A percentile compares a stretch with the other conserved stretches of the same genome.
These are phyloP conservation scores for Hylyphantes graminicola DNA, from an alignment of 1,140 invertebrate genomes.

Conservation along the genomic window DNA sequence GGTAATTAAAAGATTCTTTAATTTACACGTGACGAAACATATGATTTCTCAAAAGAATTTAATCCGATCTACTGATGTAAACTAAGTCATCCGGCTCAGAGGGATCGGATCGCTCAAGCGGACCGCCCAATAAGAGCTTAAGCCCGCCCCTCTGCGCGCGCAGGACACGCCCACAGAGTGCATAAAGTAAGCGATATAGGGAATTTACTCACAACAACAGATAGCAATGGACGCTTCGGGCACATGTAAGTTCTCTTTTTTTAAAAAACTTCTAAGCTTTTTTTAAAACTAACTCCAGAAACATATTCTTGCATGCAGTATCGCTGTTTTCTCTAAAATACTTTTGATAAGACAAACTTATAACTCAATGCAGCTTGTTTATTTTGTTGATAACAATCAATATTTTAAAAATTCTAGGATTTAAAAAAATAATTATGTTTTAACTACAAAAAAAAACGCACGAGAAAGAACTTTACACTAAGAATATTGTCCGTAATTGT, in stretches of 20 bases:
- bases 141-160: conserved; percentile 28
- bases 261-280: too few species aligned
- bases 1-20: conserved; percentile 39
- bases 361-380: too few species aligned
- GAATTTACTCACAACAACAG: neutral
- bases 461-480: too few species aligned
- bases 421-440: too few species aligned
- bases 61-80: conserved; percentile 26
- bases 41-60: conserved; percentile 34
- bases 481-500: too few species aligned
- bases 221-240: conserved; percentile 36
- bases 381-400: too few species aligned
- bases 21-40: conserved; percentile 26
- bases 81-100: neutral
- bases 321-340: too few species aligned
- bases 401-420: too few species aligned
- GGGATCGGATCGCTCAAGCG: conserved; percentile 13
- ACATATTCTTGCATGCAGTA: too few species aligned
- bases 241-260: conserved; percentile 34
- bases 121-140: conserved; percentile 11
- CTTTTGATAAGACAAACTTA: too few species aligned
- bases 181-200: neutral
- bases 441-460: too few species aligned
- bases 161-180: conserved; percentile 6
- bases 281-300: too few species aligned